These are phyloP conservation scores for Pseudolycoriella hygida DNA, from an alignment of 2,888 invertebrate genomes.

Conservation along the genomic window DNA sequence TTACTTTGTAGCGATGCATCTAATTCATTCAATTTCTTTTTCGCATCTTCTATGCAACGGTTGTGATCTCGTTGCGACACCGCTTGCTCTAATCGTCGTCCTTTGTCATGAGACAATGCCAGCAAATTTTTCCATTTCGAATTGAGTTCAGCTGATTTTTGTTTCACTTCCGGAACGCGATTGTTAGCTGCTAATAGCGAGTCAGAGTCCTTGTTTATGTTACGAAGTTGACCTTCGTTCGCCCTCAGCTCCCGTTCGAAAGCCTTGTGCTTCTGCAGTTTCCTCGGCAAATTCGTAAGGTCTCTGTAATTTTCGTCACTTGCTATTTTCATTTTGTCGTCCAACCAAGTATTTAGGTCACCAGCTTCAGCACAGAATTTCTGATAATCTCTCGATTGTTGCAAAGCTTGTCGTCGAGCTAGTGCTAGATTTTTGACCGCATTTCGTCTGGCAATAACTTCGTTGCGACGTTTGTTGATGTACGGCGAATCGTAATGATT, in stretches of 20 bases:
- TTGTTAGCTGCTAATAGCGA: slow-evolving; percentile 52
- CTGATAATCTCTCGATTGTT: slow-evolving; percentile 77
- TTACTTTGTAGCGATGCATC: slow-evolving; percentile 59
- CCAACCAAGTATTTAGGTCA: slow-evolving; percentile 78
- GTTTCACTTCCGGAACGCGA: slow-evolving; percentile 48
- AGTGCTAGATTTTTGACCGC: slow-evolving; percentile 58
- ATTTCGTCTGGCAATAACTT: slow-evolving; percentile 56
- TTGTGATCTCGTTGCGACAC: slow-evolving; percentile 62
- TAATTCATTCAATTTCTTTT: slow-evolving; percentile 70
- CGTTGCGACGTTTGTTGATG: slow-evolving; percentile 51
- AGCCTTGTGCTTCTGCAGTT: slow-evolving; percentile 90
- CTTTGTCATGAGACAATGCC: slow-evolving; percentile 41
- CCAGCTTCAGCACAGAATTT: slow-evolving; percentile 85
- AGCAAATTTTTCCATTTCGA: slow-evolving; percentile 60
- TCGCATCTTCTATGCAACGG: slow-evolving; percentile 76
- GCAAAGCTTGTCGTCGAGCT: slow-evolving; percentile 52
- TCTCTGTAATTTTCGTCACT: slow-evolving; percentile 87
- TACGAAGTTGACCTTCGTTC: slow-evolving; percentile 80
- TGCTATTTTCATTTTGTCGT: slow-evolving; percentile 80
- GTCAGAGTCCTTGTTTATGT: slow-evolving; percentile 65
- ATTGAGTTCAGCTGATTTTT: slow-evolving; percentile 50
- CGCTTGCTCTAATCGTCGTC: slow-evolving; percentile 74
- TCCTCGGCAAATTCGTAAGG: slow-evolving; percentile 72
- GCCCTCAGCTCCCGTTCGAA: slow-evolving; percentile 89
- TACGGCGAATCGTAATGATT: slow-evolving; percentile 65